phyloP scores from a whole-genome alignment of 2,113 vertebrate genomes.

The Callospermophilus lateralis region DNA sequence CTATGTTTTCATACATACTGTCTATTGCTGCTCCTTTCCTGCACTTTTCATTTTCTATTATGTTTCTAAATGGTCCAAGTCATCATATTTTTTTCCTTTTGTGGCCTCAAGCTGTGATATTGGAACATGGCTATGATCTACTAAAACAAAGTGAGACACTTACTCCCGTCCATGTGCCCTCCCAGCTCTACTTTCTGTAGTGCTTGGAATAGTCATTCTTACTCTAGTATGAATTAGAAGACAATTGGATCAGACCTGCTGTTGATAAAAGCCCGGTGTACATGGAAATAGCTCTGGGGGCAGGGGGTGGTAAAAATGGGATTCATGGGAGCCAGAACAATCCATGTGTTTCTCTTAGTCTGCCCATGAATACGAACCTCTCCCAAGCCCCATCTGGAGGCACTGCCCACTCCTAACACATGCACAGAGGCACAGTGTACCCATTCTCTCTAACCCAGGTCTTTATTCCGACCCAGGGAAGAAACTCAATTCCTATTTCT shows the following conservation, averaged over 20 bases:
- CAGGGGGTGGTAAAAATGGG: background rate
- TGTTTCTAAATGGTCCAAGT: slow-evolving; percentile 37
- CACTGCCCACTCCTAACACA: background rate
- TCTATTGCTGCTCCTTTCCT: background rate
- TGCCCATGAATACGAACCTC: accelerated
- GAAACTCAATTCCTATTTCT: background rate
- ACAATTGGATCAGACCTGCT: background rate
- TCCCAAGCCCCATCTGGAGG: background rate
- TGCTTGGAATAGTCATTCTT: background rate
- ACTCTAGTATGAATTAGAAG: slow-evolving; percentile 42
- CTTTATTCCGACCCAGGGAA: background rate
- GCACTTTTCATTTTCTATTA: slow-evolving; percentile 47
- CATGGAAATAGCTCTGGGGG: background rate
- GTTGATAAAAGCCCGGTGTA: background rate
- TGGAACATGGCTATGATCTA: background rate
- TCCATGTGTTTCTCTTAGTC: background rate
- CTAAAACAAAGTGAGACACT: background rate
- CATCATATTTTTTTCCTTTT: background rate
- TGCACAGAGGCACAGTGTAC: accelerated
- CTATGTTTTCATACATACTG: background rate
- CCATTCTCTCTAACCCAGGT: background rate
- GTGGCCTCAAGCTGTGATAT: background rate
- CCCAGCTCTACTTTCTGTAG: background rate
- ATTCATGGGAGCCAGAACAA: accelerated
- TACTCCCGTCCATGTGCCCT: background rate